A percentile compares a stretch with the other conserved stretches of the same genome.
Conservation (phyloP, 1,140 invertebrate genomes). For the Conus ventricosus region DNA sequence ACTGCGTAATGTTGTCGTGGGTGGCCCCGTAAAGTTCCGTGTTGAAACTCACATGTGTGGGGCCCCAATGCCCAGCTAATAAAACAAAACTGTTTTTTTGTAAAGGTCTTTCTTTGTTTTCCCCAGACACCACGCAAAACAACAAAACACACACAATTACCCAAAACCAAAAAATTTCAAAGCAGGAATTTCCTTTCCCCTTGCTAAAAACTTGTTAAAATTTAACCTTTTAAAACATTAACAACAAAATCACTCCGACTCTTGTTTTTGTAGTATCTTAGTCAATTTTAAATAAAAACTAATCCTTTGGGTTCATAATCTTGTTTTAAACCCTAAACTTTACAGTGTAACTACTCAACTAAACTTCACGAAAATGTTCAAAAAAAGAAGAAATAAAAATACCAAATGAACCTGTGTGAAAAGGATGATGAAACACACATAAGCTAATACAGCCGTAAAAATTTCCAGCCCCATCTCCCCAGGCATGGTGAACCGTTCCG, state of each 20-base stretch:
- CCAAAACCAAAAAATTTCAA: not conserved
- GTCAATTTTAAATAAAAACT: no score
- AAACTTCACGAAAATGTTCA: not conserved
- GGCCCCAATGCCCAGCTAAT: conserved; percentile 72
- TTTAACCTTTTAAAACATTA: no score
- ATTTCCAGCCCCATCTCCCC: conserved; percentile 82
- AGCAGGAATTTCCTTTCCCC: no score
- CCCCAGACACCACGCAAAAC: no score
- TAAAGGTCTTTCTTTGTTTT: no score
- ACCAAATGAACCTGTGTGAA: no score
- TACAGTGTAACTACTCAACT: not conserved
- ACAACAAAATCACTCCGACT: no score
- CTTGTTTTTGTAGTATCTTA: no score
- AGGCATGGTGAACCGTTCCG: conserved; percentile 92
- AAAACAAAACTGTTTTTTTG: not conserved
- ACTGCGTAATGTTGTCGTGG: conserved; percentile 48
- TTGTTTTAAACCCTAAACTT: no score
- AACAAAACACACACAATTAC: conserved; percentile 10
- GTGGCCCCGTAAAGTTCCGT: conserved; percentile 58
- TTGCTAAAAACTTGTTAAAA: no score
- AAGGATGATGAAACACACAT: not conserved
- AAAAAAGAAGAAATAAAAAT: not conserved
- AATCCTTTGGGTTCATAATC: no score
- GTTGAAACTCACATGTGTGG: conserved; percentile 65
- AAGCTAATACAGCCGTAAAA: conserved; percentile 82